Base-by-base conservation (phyloP, 2,888 invertebrate species). In the Leptinotarsa tumamoca region DNA sequence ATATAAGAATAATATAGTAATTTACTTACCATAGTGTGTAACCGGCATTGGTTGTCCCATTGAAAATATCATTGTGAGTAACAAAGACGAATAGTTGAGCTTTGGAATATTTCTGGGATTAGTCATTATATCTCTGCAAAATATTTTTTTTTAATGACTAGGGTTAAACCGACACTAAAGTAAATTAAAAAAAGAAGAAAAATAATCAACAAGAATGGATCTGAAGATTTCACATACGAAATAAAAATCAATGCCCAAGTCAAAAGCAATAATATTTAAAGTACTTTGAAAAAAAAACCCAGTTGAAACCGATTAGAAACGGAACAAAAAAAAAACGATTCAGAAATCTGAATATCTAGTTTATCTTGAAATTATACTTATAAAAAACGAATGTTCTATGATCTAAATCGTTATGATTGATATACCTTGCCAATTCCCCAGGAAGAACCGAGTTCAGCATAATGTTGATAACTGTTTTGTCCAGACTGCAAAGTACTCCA, bases 21-120 rank as follows among this genome's bases (percentile, higher is more conserved):
- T 56, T 54, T 76, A 84, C 87, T 89, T 89, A 96, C 96, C 96
- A 87, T 95, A 94, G 89, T 97, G 95, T 70, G 95, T 95, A 72
- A 96, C 91, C 3, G 98, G 97, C 90, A 98, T 93, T 67, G 92
- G 92, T 87, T 98, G 97, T 0, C 95, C 97, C 91, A 96, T 95
- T 72, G 96, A 96, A 87, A 98, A 93, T 68, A 98, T 93, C 92
- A 97, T 95, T 69, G 96, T 95, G 75, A 98, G 89, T 81, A 98
- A 91, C 78, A 95, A 91, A 2, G 95, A 93, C 23, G 96, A 95
- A 88, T 96, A 95, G 82, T 94, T 94, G 79, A 97, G 91, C 82
- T 95, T 94, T 82, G 94, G 93, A 84, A 94, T 92, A 82, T 95
- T 94, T 82, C 93, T 91, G 71, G 94, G 92, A 89, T 95, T 95